Evolutionary conservation across 1,140 invertebrate genomes (phyloP).

Genomic region (Physella acuta): DNA sequence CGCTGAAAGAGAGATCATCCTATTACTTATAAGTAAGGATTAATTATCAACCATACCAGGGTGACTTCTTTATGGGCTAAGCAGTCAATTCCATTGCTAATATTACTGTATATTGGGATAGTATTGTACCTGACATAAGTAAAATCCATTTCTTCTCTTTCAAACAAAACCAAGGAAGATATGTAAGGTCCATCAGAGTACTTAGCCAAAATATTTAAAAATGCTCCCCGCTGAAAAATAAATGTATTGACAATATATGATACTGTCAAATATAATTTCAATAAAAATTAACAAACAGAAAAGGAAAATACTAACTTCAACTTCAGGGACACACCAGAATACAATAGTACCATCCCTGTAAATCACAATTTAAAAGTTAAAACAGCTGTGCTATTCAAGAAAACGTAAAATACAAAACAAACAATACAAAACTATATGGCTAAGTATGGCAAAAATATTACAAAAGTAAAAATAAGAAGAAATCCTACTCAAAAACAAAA

Average conservation of each 20-base stretch:
- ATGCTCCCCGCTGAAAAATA: conserved; percentile 35
- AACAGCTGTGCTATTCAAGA: neutral
- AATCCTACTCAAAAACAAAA: conserved; percentile 71
- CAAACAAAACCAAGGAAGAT: conserved; percentile 70
- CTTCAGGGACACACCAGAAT: conserved; percentile 87
- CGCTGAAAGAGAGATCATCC: conserved; percentile 21
- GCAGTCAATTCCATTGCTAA: too few species aligned
- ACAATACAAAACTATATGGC: neutral
- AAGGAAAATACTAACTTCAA: conserved; percentile 72
- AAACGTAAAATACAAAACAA: neutral
- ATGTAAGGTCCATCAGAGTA: conserved; percentile 68
- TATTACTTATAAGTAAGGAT: neutral
- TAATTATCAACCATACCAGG: neutral
- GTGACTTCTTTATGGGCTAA: too few species aligned
- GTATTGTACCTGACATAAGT: conserved; percentile 67
- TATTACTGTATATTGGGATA: too few species aligned
- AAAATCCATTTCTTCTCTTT: conserved; percentile 84
- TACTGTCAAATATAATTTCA: too few species aligned
- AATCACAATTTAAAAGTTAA: neutral
- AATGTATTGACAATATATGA: too few species aligned
- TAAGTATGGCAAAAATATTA: neutral
- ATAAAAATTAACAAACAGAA: too few species aligned
- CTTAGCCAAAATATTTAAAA: conserved; percentile 36
- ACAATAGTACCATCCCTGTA: conserved; percentile 81
- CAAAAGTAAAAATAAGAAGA: neutral